Evolutionary conservation across 2,888 invertebrate species (phyloP), one percentile per base, ranked within the genome.

Genomic region (Piscicola geometra): DNA sequence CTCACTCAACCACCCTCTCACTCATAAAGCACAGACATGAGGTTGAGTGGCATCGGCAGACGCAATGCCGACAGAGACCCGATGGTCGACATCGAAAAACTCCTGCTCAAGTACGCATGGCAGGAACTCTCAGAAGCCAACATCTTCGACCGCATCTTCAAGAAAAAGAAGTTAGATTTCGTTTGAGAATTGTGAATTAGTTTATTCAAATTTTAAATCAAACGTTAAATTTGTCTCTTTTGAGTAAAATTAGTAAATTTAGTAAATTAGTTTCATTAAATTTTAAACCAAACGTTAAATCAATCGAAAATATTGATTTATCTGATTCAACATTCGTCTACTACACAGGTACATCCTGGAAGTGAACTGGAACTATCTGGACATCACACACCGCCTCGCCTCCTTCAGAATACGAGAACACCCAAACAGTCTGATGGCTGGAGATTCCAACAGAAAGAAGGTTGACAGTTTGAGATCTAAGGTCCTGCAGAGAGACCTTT

Each of bases 351-450:
- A 67, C 56, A 41, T 41, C 18, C 35, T 77, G 32, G 77, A 77
- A 66, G 71, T 77, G 32, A 77, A 77, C 68, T 77, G 75, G 75
- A 71, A 50, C 30, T 75, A 77, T 75, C 32, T 77, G 25, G 71
- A 77, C 33, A 71, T 77, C 21, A 70, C n/a, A 0, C 77, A 77
- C 33, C 66, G 25, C 15, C 33, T 76, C 50, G 28, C 56, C 0
- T 32, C 41, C 9, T 76, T 76, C 41, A 66, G 15, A 25, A n/a
- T 76, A 47, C 72, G 76, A 21, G 30, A 64, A 30, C 72, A 66
- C 25, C 25, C 47, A 3, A 28, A 5, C 28, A 35, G 12, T 25
- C 69, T 41, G 0, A n/a, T n/a, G n/a, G n/a, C n/a, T n/a, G n/a
- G n/a, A n/a, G 72, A 72, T 18, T 33, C 21, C 21, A 32, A 35